Evolutionary conservation across 37 sponge, comb jelly and placozoan species (phyloP).

Genomic region (Aphrocallistes beatrix): DNA sequence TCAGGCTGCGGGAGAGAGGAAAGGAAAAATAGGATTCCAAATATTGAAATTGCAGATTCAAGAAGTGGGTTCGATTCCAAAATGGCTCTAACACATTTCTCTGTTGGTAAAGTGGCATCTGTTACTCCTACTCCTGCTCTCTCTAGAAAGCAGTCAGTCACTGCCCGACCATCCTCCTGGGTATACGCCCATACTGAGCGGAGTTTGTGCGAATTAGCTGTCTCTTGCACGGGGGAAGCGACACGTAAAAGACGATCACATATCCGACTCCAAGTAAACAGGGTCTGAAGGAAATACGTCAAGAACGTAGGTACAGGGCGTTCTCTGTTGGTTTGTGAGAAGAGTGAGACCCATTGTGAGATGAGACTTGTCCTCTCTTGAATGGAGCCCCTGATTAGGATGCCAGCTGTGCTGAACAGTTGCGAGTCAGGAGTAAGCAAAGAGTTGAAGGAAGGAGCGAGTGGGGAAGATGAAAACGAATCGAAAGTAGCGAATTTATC

Average conservation of each 20-base stretch:
- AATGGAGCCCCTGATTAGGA: not conserved
- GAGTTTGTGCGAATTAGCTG: not conserved
- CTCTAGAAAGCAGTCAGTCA: not conserved
- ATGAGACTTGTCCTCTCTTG: not conserved
- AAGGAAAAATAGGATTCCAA: not conserved
- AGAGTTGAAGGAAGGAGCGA: not conserved
- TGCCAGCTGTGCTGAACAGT: not conserved
- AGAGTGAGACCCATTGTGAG: not conserved
- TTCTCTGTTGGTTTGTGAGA: not conserved
- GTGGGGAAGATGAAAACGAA: not conserved
- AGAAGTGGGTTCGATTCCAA: not conserved
- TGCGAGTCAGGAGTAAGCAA: not conserved
- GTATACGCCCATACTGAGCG: not conserved
- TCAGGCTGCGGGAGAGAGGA: not conserved
- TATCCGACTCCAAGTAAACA: not conserved
- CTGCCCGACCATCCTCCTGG: not conserved
- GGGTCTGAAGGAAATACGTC: not conserved
- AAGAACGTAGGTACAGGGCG: not conserved
- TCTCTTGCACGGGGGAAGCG: not conserved
- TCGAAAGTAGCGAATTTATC: not conserved
- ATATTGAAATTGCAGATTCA: not conserved
- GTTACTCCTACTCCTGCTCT: not conserved
- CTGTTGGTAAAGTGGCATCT: not conserved
- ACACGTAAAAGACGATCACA: not conserved
- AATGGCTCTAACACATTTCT: not conserved